Evolutionary conservation across 2,113 vertebrate species (phyloP), one percentile per base, ranked within the genome.

Genomic region (Gallinago paraguaiae): DNA sequence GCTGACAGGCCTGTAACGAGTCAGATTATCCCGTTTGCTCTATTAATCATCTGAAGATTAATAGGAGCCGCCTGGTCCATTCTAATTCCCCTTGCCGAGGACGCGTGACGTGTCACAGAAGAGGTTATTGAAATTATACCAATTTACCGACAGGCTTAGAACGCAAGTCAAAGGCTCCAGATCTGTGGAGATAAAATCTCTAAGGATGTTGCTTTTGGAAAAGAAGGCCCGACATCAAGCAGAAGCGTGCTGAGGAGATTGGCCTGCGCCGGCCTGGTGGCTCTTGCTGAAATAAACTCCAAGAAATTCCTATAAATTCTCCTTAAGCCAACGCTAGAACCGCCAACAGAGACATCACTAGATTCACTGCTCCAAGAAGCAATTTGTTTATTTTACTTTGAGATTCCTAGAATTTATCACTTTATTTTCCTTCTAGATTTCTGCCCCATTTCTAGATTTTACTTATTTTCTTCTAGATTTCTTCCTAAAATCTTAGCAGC

Each of bases 321-420:
- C 2, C 1, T 75, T 19, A n/a, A 85, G 28, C 22, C 31, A 7
- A 0, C 5, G 39, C 22, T 11, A 7, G 85, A 48, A 4, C 2
- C 1, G n/a, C 3, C 61, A 15, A 0, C 6, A 37, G 75, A 61
- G 13, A 1, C 83, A 68, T 23, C 59, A 10, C 0, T n/a, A 7
- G 1, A 7, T 10, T 11, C 63, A 2, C 43, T 20, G 20, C 65
- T 69, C 45, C 54, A 4, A 1, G 2, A 24, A 46, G 11, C 1
- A 3, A 25, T 28, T 9, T 0, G 5, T 7, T 51, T 2, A 31
- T 71, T 71, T n/a, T 5, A 48, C 45, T 79, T n/a, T 6, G 10
- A 10, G 8, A 8, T 79, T 82, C 70, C 41, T 39, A 25, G 23
- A 25, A 50, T 50, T 13, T 50, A 50, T 50, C 12, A 23, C 23